Conservation (phyloP, 2,888 invertebrate species). For the Ichneumoninae sp. region DNA sequence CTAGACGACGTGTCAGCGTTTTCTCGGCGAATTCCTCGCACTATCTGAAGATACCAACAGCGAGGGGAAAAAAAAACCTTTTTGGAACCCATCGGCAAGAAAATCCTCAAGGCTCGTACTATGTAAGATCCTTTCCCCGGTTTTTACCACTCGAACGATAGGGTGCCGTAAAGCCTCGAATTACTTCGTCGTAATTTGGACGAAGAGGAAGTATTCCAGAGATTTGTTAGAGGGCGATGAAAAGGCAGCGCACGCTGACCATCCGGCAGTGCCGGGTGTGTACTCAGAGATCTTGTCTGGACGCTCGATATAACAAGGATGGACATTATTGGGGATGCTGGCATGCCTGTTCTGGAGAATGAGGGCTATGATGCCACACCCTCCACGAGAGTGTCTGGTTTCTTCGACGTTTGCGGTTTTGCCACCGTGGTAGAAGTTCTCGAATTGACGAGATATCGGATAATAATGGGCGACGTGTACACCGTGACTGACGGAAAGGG, state of each 20-base stretch:
- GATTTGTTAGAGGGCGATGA: slow-evolving; percentile 24
- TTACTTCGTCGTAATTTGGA: slow-evolving; percentile 20
- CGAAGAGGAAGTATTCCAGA: neutral
- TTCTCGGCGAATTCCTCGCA: neutral
- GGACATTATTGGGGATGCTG: slow-evolving; percentile 9
- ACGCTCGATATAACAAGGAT: slow-evolving; percentile 44
- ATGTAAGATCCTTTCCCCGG: slow-evolving; percentile 13
- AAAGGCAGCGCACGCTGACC: slow-evolving; percentile 6
- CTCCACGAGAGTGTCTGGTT: slow-evolving; percentile 43
- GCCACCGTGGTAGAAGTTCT: slow-evolving; percentile 16
- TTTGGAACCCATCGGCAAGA: slow-evolving; percentile 9
- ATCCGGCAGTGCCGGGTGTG: slow-evolving; percentile 13
- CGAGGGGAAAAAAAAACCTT: slow-evolving; percentile 24
- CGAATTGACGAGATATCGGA: slow-evolving; percentile 61
- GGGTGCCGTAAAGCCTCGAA: slow-evolving; percentile 37
- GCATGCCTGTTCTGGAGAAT: neutral
- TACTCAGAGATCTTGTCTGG: slow-evolving; percentile 27
- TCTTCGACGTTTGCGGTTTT: slow-evolving; percentile 42
- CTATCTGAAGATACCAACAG: slow-evolving; percentile 12
- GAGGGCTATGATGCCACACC: slow-evolving; percentile 45
- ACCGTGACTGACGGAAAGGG: slow-evolving; percentile 2
- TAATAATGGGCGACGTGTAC: slow-evolving; percentile 47
- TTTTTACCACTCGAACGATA: neutral
- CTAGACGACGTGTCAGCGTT: neutral
- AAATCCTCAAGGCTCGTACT: slow-evolving; percentile 29